Conservation (phyloP, 2,113 vertebrate species). For the Nyctibius bracteatus region DNA sequence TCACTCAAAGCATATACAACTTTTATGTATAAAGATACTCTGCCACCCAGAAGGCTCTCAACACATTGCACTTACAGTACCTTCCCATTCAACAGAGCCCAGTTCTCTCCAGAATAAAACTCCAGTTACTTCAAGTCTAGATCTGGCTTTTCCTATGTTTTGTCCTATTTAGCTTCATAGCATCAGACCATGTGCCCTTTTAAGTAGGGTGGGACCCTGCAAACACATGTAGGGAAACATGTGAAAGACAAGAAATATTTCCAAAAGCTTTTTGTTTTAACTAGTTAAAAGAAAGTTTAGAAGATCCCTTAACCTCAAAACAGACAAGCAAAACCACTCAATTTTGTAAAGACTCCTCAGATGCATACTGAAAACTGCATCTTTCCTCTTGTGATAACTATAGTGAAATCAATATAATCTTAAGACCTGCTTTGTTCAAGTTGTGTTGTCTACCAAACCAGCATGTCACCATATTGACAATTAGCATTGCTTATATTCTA, state of each 20-base stretch:
- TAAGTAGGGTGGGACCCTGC: neutral
- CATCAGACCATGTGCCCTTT: neutral
- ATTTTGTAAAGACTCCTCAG: neutral
- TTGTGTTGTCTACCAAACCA: neutral
- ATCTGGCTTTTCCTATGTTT: neutral
- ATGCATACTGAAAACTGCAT: neutral
- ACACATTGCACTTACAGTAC: neutral
- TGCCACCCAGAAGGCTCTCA: neutral
- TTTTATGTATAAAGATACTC: neutral
- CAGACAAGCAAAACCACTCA: neutral
- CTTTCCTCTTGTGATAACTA: neutral
- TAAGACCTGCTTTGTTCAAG: neutral
- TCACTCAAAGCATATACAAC: neutral
- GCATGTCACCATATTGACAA: neutral
- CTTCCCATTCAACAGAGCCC: neutral
- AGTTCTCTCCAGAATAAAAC: neutral
- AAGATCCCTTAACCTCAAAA: neutral
- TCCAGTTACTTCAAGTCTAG: neutral
- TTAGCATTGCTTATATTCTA: neutral
- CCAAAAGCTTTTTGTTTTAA: neutral
- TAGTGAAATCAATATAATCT: neutral
- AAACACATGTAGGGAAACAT: neutral
- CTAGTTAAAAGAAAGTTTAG: neutral
- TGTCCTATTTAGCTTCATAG: neutral
- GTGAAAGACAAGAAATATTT: neutral